These are phyloP conservation scores for Drosophila simulans DNA, from an alignment of 1,140 invertebrate species.

Conservation along the genomic window DNA sequence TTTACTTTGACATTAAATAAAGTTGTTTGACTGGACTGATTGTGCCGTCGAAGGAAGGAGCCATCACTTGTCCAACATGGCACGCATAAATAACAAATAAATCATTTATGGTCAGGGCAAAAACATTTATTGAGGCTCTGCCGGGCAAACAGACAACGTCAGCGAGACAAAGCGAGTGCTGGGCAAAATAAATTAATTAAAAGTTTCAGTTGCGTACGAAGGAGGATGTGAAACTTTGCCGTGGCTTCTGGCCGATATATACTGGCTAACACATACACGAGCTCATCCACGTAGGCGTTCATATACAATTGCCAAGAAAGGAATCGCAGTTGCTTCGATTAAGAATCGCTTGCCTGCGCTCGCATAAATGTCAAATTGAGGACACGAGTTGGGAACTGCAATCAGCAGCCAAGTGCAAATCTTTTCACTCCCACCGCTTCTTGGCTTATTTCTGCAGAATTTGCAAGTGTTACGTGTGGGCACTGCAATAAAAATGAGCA, in stretches of 20 bases:
- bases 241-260: constrained; percentile 18
- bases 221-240: constrained; percentile 32
- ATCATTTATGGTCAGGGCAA: constrained; percentile 77
- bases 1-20: constrained; percentile 83
- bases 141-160: constrained; percentile 23
- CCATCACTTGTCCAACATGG: constrained; percentile 35
- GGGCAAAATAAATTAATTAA: constrained; percentile 78
- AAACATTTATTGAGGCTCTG: constrained; percentile 75
- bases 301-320: constrained; percentile 51
- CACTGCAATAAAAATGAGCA: neutral
- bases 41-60: constrained; percentile 38
- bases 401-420: constrained; percentile 78
- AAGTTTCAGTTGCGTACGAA: constrained; percentile 49
- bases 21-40: constrained; percentile 73
- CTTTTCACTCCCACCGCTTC: constrained; percentile 46
- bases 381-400: constrained; percentile 61
- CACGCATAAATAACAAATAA: constrained; percentile 81
- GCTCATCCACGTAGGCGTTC: neutral
- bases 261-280: constrained; percentile 12
- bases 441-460: constrained; percentile 47
- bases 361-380: constrained; percentile 77
- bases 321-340: constrained; percentile 59
- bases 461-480: constrained; percentile 36
- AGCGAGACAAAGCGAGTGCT: constrained; percentile 44
- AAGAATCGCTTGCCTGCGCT: constrained; percentile 50